Evolutionary conservation across 2,113 vertebrate species (phyloP), one percentile per base, ranked within the genome.

Genomic region (Dinomys branickii): DNA sequence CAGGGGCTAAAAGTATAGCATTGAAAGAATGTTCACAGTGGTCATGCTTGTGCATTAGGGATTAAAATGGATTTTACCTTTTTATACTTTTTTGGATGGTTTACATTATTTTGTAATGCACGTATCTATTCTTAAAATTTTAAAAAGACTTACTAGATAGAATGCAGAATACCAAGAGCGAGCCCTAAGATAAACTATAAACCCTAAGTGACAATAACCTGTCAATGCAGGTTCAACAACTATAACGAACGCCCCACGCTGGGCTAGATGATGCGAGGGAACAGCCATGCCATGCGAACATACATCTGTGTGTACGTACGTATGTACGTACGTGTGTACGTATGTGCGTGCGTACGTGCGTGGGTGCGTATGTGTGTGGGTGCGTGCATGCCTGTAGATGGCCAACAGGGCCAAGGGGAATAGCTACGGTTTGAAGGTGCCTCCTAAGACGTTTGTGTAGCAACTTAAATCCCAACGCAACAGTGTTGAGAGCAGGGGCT

Each of bases 191-290:
- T 35, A 65, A 85, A 81, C 20, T 6, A 24, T 5, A 52, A 47
- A 7, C 63, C 11, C 38, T 11, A 16, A 65, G 33, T 20, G 22
- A 78, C 9, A 30, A 4, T 0, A 12, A 24, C 10, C 16, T 38
- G 44, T 75, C 47, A 2, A 0, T 5, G 35, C 35, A 11, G 71
- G 85, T 16, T 52, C 78, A 26, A 4, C 0, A 1, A 19, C 0
- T 24, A 5, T 5, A 80, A 30, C 30, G 41, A 28, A 77, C 0
- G 35, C 1, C 17, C 33, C 54, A 0, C 35, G 20, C 7, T 11
- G 78, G 4, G 9, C 7, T 24, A 17, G 44, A 50, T 59, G 19
- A 41, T 1, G 41, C 1, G 50, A 3, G 7, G 63, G 38, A 26
- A 61, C 50, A 20, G 9, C 56, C 35, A 26, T 56, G 63, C 28